Percentiles rank a stretch among this genome's conserved stretches.
Conservation (phyloP, 2,797 vertebrate genomes). For the Acipenser oxyrinchus region DNA sequence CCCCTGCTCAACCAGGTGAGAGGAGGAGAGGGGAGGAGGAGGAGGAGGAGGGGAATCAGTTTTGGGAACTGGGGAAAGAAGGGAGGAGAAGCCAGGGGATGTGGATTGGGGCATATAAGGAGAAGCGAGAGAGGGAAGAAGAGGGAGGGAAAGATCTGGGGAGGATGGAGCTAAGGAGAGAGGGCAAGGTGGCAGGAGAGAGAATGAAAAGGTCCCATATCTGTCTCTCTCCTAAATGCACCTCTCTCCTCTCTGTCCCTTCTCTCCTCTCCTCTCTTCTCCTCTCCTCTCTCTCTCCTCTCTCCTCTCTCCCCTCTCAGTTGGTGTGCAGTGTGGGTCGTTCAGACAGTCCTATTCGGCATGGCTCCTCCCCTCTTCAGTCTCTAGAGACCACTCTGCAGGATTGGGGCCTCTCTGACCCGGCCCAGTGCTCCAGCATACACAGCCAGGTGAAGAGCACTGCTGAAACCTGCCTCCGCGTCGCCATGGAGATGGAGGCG, state of each 20-base stretch:
- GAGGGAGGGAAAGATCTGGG: too few species aligned
- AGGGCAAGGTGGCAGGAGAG: too few species aligned
- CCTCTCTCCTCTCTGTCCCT: neutral
- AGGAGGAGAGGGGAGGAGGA: neutral
- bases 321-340: slow-evolving; percentile 53
- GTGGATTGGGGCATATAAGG: too few species aligned
- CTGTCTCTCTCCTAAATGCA: too few species aligned
- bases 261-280: neutral
- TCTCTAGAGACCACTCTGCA: slow-evolving; percentile 51
- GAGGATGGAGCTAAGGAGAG: too few species aligned
- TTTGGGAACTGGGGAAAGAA: too few species aligned
- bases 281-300: neutral
- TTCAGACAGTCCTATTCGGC: slow-evolving; percentile 41
- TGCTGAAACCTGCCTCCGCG: slow-evolving; percentile 42
- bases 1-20: slow-evolving; percentile 58
- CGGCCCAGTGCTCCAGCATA: slow-evolving; percentile 34
- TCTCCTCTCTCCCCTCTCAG: slow-evolving; percentile 29
- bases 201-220: too few species aligned
- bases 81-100: too few species aligned
- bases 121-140: too few species aligned
- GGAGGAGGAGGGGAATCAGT: too few species aligned
- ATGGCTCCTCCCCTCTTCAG: slow-evolving; percentile 44
- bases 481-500: slow-evolving; percentile 47
- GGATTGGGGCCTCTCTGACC: slow-evolving; percentile 46
- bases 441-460: slow-evolving; percentile 35